A percentile compares a stretch with the other conserved stretches of the same genome.
phyloP scores from a whole-genome alignment of 2,888 invertebrate species.

The Archaeoteleia sp. region DNA sequence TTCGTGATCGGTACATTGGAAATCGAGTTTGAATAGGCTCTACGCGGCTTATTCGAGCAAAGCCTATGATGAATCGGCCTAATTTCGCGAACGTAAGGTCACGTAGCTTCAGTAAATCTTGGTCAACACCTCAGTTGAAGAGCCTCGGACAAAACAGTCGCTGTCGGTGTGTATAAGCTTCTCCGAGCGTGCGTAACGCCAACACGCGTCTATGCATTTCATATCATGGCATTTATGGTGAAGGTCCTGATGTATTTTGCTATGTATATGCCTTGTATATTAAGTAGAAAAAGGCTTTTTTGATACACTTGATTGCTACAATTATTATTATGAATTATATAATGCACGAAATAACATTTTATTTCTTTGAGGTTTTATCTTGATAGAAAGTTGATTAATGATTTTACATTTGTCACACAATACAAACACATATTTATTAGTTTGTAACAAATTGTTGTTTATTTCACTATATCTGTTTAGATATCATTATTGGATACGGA shows the following conservation, averaged over 20 bases:
- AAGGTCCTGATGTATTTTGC: not conserved
- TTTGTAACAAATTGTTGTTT: too few relatives aligned
- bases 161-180: constrained; percentile 5
- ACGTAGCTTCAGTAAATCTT: constrained; percentile 69
- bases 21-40: constrained; percentile 19
- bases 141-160: constrained; percentile 37
- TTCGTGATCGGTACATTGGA: constrained; percentile 15
- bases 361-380: too few relatives aligned
- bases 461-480: too few relatives aligned
- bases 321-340: too few relatives aligned
- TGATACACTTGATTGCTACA: too few relatives aligned
- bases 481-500: too few relatives aligned
- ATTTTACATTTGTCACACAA: too few relatives aligned
- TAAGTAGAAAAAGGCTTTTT: too few relatives aligned
- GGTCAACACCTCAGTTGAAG: constrained; percentile 37
- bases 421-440: too few relatives aligned
- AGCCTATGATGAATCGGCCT: constrained; percentile 68
- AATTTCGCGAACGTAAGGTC: constrained; percentile 69
- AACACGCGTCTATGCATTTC: constrained; percentile 1
- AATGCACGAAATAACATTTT: too few relatives aligned
- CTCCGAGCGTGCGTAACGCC: constrained; percentile 12
- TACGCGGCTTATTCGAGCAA: constrained; percentile 22
- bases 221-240: not conserved
- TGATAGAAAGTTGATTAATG: too few relatives aligned
- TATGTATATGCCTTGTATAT: not conserved